Base-by-base conservation (phyloP, 2,888 invertebrate species). In the Melanargia galathea region DNA sequence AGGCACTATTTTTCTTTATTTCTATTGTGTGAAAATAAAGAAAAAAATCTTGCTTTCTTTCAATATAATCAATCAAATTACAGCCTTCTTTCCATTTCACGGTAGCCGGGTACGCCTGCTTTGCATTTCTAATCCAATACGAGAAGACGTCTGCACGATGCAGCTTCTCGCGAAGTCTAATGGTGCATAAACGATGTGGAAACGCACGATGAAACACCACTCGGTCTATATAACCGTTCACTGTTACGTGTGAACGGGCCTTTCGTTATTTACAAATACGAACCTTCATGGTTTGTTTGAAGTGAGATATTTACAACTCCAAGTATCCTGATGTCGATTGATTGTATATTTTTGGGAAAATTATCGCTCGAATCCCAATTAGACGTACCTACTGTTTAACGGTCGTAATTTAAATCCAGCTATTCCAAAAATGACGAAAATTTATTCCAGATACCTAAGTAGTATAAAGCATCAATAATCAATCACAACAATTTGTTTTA, bases 181-280 rank as follows among this genome's bases (percentile, higher is more conserved):
- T 84, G 84, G 78, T 73, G 84, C 84, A 78, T 81, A 72, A 75
- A 79, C 75, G 74, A 74, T 79, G 75, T 75, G 78, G 67, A 71
- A 76, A 75, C 75, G 82, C 74, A 73, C 74, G 72, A 74, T 73
- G 65, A 69, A 77, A 73, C 75, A 76, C 65, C 70, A 71, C 75
- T 76, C 81, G 82, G 71, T 80, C 82, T 74, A 83, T 77, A 74
- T 79, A 77, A 71, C 71, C 77, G 75, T 66, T 73, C 74, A 79
- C 73, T 82, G 82, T 78, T 78, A 75, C 78, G 72, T 71, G 58
- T 67, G 73, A 60, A 70, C 66, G 65, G 69, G 64, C 61, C 55
- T 68, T 62, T 64, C 56, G 45, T 54, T 59, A 63, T 60, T 61
- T 54, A 61, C 63, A 24, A 66, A 66, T 63, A 66, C 58, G 46